A percentile compares a stretch with the other conserved stretches of the same genome.
Conservation (phyloP, 2,113 vertebrate species). For the Petroica traversi region DNA sequence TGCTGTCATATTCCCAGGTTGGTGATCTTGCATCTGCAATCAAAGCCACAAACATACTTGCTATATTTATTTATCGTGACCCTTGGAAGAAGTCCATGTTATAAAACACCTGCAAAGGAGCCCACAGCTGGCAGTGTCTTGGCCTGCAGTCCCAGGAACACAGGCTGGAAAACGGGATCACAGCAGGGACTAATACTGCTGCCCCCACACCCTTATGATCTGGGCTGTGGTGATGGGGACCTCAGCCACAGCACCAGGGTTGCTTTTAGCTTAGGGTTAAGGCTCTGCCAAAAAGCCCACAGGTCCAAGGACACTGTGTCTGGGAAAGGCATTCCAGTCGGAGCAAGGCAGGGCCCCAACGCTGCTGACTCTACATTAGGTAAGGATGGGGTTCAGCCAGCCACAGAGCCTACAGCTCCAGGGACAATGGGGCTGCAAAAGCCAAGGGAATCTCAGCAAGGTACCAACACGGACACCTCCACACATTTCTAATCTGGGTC, state of each 20-base stretch:
- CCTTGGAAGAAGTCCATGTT: background rate
- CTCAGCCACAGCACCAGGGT: background rate
- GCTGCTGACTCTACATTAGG: rapidly evolving
- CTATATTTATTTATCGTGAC: background rate
- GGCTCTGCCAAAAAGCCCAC: background rate
- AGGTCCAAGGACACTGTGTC: background rate
- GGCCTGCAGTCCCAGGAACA: background rate
- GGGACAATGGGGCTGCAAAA: background rate
- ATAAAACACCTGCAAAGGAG: background rate
- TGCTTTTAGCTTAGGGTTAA: background rate
- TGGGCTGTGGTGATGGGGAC: background rate
- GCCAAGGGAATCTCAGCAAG: background rate
- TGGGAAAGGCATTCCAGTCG: background rate
- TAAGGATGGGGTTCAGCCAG: background rate
- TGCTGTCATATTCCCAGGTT: slow-evolving; percentile 65
- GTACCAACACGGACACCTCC: no score
- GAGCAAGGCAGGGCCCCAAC: background rate
- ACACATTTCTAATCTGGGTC: background rate
- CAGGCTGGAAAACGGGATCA: background rate
- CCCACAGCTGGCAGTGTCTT: background rate
- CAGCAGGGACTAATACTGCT: background rate
- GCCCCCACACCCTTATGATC: background rate
- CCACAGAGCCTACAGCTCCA: background rate
- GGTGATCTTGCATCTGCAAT: slow-evolving; percentile 74
- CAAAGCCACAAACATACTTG: background rate